Evolutionary conservation across 2,888 invertebrate genomes (phyloP).

Genomic region (Synergus itoensis): DNA sequence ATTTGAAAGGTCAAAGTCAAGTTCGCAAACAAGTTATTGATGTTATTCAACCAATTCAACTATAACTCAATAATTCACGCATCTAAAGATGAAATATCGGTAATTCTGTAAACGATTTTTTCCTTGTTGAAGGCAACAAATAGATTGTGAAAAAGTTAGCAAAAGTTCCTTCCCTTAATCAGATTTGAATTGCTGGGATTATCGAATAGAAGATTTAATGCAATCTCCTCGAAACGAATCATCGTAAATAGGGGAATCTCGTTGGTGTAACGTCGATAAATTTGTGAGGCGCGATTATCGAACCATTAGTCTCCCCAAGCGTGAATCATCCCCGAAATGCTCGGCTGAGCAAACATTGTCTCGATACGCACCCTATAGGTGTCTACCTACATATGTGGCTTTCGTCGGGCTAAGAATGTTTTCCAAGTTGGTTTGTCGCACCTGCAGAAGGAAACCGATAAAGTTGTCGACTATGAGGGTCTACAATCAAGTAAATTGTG

Average conservation of each 20-base stretch:
- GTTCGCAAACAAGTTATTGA: background rate
- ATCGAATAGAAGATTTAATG: constrained; percentile 39
- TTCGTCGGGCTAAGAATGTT: constrained; percentile 19
- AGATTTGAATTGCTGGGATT: constrained; percentile 38
- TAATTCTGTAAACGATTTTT: background rate
- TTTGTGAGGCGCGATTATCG: constrained; percentile 50
- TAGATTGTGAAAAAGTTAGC: constrained; percentile 37
- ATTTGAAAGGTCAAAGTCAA: constrained; percentile 30
- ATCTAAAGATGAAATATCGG: constrained; percentile 8
- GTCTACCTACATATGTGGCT: constrained; percentile 24
- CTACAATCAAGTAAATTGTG: background rate
- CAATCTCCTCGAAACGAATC: constrained; percentile 43
- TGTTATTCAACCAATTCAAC: constrained; percentile 8
- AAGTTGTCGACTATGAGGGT: background rate
- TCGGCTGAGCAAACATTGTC: constrained; percentile 46
- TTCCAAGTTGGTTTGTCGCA: constrained; percentile 57
- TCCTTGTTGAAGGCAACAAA: constrained; percentile 30
- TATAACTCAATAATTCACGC: background rate
- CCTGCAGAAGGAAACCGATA: constrained; percentile 21
- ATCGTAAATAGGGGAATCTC: constrained; percentile 48
- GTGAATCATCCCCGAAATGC: constrained; percentile 50
- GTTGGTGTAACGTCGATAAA: constrained; percentile 49
- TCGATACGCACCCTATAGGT: constrained; percentile 39
- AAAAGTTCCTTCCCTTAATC: constrained; percentile 35
- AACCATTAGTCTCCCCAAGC: constrained; percentile 46